These are phyloP conservation scores for Tribolium castaneum DNA, from an alignment of 1,140 invertebrate genomes.

Conservation along the genomic window DNA sequence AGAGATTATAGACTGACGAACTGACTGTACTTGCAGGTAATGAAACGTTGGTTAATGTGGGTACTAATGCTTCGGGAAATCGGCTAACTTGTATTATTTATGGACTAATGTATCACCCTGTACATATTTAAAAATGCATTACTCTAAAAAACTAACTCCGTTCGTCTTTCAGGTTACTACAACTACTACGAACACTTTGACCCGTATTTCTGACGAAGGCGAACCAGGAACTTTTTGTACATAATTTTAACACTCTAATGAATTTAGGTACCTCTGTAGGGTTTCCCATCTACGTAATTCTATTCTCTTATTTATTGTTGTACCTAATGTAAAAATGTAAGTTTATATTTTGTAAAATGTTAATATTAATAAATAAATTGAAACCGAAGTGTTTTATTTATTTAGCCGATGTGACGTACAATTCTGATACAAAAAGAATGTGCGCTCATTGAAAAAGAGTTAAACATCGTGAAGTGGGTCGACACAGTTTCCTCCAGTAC, in stretches of 20 bases:
- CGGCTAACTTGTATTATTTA: neutral
- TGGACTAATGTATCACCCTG: neutral
- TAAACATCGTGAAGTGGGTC: neutral
- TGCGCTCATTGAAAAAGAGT: neutral
- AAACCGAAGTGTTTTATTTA: neutral
- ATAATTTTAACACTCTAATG: constrained; percentile 5
- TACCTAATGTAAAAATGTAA: constrained; percentile 11
- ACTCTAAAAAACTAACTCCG: neutral
- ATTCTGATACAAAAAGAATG: no score
- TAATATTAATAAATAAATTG: neutral
- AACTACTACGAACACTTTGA: constrained; percentile 38
- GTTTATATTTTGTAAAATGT: neutral
- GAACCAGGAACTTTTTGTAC: constrained; percentile 16
- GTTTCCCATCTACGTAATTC: neutral
- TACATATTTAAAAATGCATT: no score
- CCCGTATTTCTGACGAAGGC: constrained; percentile 30
- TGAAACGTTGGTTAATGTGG: neutral
- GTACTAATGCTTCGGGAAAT: neutral
- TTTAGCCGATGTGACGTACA: no score
- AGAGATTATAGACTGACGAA: constrained; percentile 50
- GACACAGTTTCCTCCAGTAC: constrained; percentile 7
- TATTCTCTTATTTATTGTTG: constrained; percentile 10
- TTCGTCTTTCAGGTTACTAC: constrained; percentile 40
- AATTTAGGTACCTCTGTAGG: neutral
- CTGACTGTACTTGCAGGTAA: neutral